Percentiles rank a stretch among this genome's conserved stretches.
Conservation (phyloP, 2,888 invertebrate species). For the Caenorhabditis wallacei region DNA sequence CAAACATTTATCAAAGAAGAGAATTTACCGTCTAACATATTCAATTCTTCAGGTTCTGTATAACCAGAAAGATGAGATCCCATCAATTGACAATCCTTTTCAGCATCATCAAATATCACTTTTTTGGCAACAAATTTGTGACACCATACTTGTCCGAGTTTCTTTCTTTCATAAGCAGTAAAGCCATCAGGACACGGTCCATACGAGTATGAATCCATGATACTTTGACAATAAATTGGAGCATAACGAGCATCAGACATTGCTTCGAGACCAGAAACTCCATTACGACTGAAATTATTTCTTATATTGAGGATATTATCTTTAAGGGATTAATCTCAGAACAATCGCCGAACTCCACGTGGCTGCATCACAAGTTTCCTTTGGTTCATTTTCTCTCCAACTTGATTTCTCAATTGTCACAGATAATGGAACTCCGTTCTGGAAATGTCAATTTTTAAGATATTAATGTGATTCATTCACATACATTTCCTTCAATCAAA, state of each 20-base stretch:
- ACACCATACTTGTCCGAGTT: conserved; percentile 18
- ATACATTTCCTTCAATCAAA: too few relatives aligned
- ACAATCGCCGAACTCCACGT: conserved; percentile 18
- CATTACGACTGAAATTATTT: too few relatives aligned
- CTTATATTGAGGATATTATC: too few relatives aligned
- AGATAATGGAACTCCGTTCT: background rate
- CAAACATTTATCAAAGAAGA: too few relatives aligned
- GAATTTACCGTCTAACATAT: conserved; percentile 3
- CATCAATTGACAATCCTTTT: background rate
- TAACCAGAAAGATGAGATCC: conserved; percentile 1
- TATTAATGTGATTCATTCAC: too few relatives aligned
- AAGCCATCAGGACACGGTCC: background rate
- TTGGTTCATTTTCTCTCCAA: conserved; percentile 13
- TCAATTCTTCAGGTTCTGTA: background rate
- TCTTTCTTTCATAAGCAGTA: background rate
- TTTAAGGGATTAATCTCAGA: too few relatives aligned
- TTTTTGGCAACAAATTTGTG: conserved; percentile 11
- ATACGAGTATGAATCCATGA: background rate
- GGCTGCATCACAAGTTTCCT: conserved; percentile 17
- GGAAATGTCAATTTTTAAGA: background rate
- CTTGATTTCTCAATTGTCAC: background rate
- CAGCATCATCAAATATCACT: background rate
- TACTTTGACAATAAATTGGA: conserved; percentile 27
- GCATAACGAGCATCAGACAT: conserved; percentile 35
- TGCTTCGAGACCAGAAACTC: conserved; percentile 6